Base-by-base conservation (phyloP, 2,888 invertebrate species). In the Euspilapteryx auroguttella region DNA sequence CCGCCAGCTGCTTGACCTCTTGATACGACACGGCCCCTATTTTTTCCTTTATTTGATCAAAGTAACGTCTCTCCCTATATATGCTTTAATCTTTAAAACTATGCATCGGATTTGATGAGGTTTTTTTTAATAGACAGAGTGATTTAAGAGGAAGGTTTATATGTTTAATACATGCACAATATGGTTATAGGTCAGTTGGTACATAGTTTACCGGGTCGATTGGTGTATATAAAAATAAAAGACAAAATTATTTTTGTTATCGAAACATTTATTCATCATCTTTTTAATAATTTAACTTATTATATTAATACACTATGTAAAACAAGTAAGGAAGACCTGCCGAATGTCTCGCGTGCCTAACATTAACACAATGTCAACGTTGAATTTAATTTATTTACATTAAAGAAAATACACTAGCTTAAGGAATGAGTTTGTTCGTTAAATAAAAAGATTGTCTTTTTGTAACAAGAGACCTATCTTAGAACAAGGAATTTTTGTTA, bases 241-340 rank as follows among this genome's bases (percentile, higher is more conserved):
- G 27, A 31, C 11, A 27, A 24, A 2, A 12, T 5, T 7, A 11
- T 21, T 10, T 13, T 12, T 40, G 46, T 57, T 68, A 58, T 64
- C 46, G 61, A 68, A 69, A 65, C 63, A 63, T 69, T 69, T 71
- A 71, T 65, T 71, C 44, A 53, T 58, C 63, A 57, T 61, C 49
- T 59, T 29, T 55, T 69, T 57, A 75, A 73, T 73, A 75, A 73
- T 71, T 73, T 73, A 75, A 68, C 65, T 69, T 66, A 69, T 41
- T 39, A 41, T 47, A 55, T 44, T 37, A 53, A 42, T 51, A 69
- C 59, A 22, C 12, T 62, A 61, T 54, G 66, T 56, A 57, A 68
- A 68, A 73, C 66, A 71, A 64, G 59, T 53, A 58, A 65, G 71
- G 73, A 71, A 75, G 71, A 73, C 71, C 42, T 58, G 65, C 56